These are phyloP conservation scores for Acanthurus tractus DNA, from an alignment of 2,797 vertebrate species.

Conservation along the genomic window DNA sequence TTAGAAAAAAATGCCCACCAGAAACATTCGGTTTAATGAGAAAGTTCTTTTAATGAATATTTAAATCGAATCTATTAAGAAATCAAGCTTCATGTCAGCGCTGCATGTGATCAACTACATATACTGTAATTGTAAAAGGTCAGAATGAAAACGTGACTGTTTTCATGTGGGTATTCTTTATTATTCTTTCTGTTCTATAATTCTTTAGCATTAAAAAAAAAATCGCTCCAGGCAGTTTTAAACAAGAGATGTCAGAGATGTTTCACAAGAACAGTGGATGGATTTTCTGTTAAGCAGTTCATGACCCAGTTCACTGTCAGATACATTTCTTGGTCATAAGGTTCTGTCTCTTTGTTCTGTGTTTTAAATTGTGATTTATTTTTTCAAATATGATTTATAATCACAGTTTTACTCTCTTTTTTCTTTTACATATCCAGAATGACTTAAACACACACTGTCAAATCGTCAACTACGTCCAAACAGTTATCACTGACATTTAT, in stretches of 20 bases:
- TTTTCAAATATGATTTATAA: too few relatives aligned
- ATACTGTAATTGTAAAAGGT: background rate
- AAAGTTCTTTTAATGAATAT: conserved; percentile 5
- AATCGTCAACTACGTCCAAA: too few relatives aligned
- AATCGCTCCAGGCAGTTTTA: background rate
- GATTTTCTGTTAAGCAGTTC: background rate
- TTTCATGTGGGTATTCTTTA: background rate
- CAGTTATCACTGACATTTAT: too few relatives aligned
- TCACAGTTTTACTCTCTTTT: too few relatives aligned
- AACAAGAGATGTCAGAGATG: background rate
- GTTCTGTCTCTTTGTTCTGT: too few relatives aligned
- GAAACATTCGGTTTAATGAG: background rate
- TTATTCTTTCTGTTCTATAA: background rate
- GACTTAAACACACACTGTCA: too few relatives aligned
- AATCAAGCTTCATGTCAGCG: background rate
- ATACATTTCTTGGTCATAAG: too few relatives aligned
- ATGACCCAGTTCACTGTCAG: background rate
- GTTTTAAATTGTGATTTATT: too few relatives aligned
- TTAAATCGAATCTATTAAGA: background rate
- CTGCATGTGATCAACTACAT: background rate
- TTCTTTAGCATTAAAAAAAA: background rate
- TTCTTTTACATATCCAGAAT: too few relatives aligned
- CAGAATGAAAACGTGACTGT: background rate
- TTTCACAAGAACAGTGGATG: background rate
- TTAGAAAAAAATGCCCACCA: background rate